A percentile compares a stretch with the other conserved stretches of the same genome.
phyloP scores from a whole-genome alignment of 2,797 vertebrate genomes.

The Clamator glandarius region DNA sequence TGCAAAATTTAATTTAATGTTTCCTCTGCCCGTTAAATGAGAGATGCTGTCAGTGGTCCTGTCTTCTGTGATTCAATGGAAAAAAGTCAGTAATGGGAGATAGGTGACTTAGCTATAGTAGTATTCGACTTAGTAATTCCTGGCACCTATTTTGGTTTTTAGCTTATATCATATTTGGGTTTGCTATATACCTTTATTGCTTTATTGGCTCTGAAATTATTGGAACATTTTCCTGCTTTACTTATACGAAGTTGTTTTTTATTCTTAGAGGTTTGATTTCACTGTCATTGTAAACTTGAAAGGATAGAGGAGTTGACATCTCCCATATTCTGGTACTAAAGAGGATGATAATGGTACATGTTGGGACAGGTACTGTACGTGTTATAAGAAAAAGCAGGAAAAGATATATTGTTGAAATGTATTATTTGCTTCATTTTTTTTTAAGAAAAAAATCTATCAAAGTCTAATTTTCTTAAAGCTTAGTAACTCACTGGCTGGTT shows the following conservation, averaged over 20 bases:
- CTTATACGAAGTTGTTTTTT: not conserved
- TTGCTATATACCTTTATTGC: not conserved
- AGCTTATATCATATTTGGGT: accelerated
- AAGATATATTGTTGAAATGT: not conserved
- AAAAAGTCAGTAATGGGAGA: not conserved
- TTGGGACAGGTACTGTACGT: conserved; percentile 76
- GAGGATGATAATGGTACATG: conserved; percentile 75
- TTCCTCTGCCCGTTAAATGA: not conserved
- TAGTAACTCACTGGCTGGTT: not conserved
- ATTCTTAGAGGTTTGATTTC: conserved; percentile 82
- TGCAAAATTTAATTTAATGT: not conserved
- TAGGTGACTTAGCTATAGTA: not conserved
- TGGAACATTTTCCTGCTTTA: not conserved
- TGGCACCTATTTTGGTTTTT: not conserved
- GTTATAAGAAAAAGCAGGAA: not conserved
- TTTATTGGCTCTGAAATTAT: not conserved
- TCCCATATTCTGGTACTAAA: conserved; percentile 79
- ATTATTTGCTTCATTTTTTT: not conserved
- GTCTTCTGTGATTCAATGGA: not conserved
- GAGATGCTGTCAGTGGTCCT: not conserved
- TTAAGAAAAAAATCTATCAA: not conserved
- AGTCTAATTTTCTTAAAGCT: conserved; percentile 2
- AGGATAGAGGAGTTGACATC: conserved; percentile 72
- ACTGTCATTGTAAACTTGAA: conserved; percentile 79
- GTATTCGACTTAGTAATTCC: not conserved